A percentile compares a stretch with the other conserved stretches of the same genome.
These are phyloP conservation scores for Panthera leo DNA, from an alignment of 2,113 vertebrate genomes.

Conservation along the genomic window DNA sequence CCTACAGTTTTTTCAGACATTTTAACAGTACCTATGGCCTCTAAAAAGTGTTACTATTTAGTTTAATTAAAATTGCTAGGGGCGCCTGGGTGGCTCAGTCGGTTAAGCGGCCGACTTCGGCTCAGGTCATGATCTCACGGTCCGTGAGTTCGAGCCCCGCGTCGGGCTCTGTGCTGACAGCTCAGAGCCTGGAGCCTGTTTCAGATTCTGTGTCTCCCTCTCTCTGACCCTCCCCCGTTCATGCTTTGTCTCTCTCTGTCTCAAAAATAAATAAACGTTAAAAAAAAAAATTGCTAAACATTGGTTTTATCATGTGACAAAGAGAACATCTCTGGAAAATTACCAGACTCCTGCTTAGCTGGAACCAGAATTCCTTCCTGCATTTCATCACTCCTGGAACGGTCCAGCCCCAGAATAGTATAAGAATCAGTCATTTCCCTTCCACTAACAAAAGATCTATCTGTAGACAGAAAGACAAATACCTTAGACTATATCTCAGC, in stretches of 20 bases:
- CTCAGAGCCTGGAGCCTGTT: too few relatives aligned
- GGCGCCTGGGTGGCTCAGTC: too few relatives aligned
- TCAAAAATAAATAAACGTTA: too few relatives aligned
- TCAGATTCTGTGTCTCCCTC: too few relatives aligned
- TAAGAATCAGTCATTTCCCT: constrained; percentile 18
- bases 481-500: not conserved
- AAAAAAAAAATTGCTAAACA: not conserved
- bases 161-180: too few relatives aligned
- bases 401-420: not conserved
- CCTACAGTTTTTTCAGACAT: not conserved
- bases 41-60: constrained; percentile 18
- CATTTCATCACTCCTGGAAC: constrained; percentile 47
- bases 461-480: constrained; percentile 3
- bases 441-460: not conserved
- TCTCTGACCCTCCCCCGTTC: too few relatives aligned
- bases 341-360: not conserved
- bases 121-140: too few relatives aligned
- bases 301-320: constrained; percentile 15
- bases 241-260: too few relatives aligned
- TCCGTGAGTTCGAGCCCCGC: too few relatives aligned
- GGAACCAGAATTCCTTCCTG: constrained; percentile 31
- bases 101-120: too few relatives aligned
- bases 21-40: not conserved
- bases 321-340: constrained; percentile 22
- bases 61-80: constrained; percentile 4